Percentiles rank a stretch among this genome's conserved stretches.
Evolutionary conservation across 2,888 invertebrate genomes (phyloP).

Genomic region (Lasioglossum pauxillum): DNA sequence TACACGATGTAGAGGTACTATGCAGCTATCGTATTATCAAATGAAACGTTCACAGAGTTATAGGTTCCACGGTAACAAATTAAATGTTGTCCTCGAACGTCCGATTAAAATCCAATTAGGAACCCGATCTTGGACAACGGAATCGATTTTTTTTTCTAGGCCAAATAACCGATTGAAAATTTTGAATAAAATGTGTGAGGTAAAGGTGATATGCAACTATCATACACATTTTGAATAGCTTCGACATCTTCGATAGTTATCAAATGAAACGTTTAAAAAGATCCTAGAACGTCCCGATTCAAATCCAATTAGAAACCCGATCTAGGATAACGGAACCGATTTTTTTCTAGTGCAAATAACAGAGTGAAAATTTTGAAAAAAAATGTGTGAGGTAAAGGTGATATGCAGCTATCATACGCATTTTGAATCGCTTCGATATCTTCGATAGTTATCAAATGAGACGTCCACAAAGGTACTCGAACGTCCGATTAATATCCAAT

Average conservation of each 20-base stretch:
- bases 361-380: not conserved
- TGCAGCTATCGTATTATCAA: too few species aligned
- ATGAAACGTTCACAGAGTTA: too few species aligned
- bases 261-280: not conserved
- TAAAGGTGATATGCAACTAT: not conserved
- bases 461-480: not conserved
- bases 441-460: not conserved
- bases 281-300: too few species aligned
- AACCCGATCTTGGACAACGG: not conserved
- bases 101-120: not conserved
- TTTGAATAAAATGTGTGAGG: not conserved
- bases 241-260: not conserved
- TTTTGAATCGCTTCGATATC: not conserved
- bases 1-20: too few species aligned
- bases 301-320: too few species aligned
- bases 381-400: not conserved
- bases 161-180: not conserved
- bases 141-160: not conserved
- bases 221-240: not conserved
- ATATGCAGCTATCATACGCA: not conserved
- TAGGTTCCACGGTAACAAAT: not conserved
- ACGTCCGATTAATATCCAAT: not conserved
- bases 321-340: too few species aligned
- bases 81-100: not conserved
- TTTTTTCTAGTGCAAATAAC: not conserved